Base-by-base conservation (phyloP, 2,797 vertebrate species). In the Enteromius radiatus region DNA sequence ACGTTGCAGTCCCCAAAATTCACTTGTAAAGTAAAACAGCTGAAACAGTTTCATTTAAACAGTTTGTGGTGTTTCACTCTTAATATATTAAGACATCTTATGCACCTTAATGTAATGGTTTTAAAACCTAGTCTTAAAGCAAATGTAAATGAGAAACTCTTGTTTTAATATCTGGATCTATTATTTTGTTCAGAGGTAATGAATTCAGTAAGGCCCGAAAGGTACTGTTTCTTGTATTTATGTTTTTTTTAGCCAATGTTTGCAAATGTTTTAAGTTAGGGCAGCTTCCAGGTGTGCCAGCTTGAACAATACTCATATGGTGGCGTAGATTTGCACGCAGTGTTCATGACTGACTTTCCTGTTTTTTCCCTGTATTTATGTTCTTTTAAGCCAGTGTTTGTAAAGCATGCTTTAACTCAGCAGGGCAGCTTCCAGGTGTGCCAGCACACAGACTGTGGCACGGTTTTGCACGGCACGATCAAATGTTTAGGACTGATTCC, bases 231-330 rank as follows among this genome's bases (percentile, higher is more conserved):
- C 33, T 75, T 59, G 33, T 59, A 41, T 75, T 75, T 56, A 19
- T 59, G 33, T 59, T 59, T 21, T 59, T 59, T 41, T 75, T 41
- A 54, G 73, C 73, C 33, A 75, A n/a, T 75, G 73, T 75, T 75
- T 75, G 52, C 52, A 75, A 75, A 59, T 75, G 73, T 75, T 75
- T 75, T 75, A 75, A 59, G 52, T 75, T 75, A 75, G n/a, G 52
- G 73, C 73, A 75, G 71, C 49, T 56, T 75, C 49, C 71, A 75
- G 73, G 52, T 75, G 73, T 26, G 73, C 73, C 73, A 75, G 21
- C 38, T 76, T 61, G 38, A 76, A 63, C 54, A 43, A n/a, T 76
- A 15, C 56, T 76, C 56, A 76, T 11, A 63, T 38, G 36, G 74
- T 76, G 38, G 56, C 36, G 12, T 49, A 38, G 76, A 36, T 78